Evolutionary conservation across 64 coral and sea anemone genomes (phyloP), one percentile per base, ranked within the genome.

Genomic region (Acropora yongei): DNA sequence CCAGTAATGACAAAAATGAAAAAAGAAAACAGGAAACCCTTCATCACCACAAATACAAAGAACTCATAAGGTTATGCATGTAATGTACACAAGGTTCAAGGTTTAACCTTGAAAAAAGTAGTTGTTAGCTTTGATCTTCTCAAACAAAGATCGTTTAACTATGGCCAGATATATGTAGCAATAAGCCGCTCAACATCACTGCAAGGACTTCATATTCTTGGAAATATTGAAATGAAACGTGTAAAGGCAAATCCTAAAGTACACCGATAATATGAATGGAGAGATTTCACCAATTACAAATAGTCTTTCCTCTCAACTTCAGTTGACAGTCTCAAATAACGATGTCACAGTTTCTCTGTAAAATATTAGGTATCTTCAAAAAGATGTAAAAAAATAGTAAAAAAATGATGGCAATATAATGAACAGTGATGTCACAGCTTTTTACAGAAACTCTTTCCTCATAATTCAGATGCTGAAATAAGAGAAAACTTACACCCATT

Each of bases 111-210:
- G 19, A 55, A 89, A 46, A 90, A 94, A 4, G 74, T 80, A 7
- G 93, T 94, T 67, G 18, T 95, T 91, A 91, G 94, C 78, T 91
- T 91, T 88, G 83, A 96, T 20, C 63, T 96, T 18, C 12, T 86
- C 53, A 85, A 89, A 86, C 90, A 96, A 84, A 85, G 79, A 82
- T 66, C 72, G 8, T 96, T 96, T 88, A 92, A 92, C 78, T 96
- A 92, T 92, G 94, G 94, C n/a, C 94, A 96, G 84, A 85, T 96
- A 83, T 93, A 96, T 90, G 88, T 96, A 6, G 89, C 89, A 82
- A 58, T 96, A 80, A 93, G 90, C 12, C 86, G 86, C 6, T 68
- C 95, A 93, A 93, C 86, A 45, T 76, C 94, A 74, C 78, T 95
- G 6, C 88, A 92, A 88, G 86, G 90, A 79, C 74, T 96, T 82